Base-by-base conservation (phyloP, 2,797 vertebrate species). In the Molossus alvarezi region DNA sequence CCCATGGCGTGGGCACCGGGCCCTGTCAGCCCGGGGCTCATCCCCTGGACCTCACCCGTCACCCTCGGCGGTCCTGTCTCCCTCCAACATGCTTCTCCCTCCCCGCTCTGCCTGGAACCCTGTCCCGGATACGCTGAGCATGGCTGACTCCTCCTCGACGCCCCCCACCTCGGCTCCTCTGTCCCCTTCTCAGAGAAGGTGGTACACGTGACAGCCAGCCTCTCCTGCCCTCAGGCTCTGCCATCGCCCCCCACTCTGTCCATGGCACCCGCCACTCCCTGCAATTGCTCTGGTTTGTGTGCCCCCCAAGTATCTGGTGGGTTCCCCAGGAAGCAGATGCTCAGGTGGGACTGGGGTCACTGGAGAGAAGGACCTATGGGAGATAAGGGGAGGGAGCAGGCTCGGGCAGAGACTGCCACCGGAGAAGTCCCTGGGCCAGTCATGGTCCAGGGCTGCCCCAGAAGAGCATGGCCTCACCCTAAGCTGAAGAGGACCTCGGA, bases 221-320 rank as follows among this genome's bases (percentile, higher is more conserved):
- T 80, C 9, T 77, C 33, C 41, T 20, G 11, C 65, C 4, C 41
- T 41, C 76, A 65, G 2, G 37, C 51, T n/a, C 45, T 41, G 0
- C 2, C 67, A 1, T 15, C 0, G 3, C 0, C 12, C 21, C 14
- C 14, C 1, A 0, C 37, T 80, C 51, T 55, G 25, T 69, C 23
- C 14, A 4, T 0, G 2, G 45, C 4, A 1, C 4, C 3, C 6
- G 13, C n/a, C 37, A 20, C n/a, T 3, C 2, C 48, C 20, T 18
- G 23, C 9, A 25, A 1, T 37, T 3, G 1, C n/a, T 21, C 8
- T 15, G 51, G 15, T 17, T 13, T 64, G 18, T n/a, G 21, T 21
- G 17, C 4, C n/a, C 60, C 45, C 21, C 7, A 10, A 0, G 1
- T 25, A 11, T 4, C 15, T 21, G n/a, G 20, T 13, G 11, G 41